phyloP scores from a whole-genome alignment of 2,113 vertebrate genomes.

The Phodopus roborovskii region DNA sequence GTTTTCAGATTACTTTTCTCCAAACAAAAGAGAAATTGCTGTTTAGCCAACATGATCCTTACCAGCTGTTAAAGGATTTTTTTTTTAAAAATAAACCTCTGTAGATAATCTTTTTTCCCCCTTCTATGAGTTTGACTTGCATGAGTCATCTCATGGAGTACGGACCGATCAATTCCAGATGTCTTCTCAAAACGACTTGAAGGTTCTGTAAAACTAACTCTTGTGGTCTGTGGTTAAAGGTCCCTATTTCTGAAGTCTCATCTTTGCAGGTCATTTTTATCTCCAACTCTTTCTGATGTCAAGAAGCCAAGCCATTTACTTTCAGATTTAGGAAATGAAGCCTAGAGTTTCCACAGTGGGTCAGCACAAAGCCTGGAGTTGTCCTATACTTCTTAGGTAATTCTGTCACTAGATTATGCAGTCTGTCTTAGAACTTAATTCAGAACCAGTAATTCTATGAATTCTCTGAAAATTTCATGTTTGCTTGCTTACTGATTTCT shows the following conservation, averaged over 20 bases:
- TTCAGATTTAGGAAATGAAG: not conserved
- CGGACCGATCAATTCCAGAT: conserved; percentile 23
- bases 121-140: conserved; percentile 17
- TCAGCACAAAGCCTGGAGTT: not conserved
- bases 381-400: not conserved
- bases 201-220: conserved; percentile 6
- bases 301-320: conserved; percentile 17
- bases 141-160: conserved; percentile 14
- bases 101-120: not conserved
- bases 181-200: conserved; percentile 4
- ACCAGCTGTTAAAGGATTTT: not conserved
- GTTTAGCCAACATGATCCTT: conserved; percentile 31
- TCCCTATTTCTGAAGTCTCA: not conserved
- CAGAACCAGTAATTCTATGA: not conserved
- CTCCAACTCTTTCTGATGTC: not conserved
- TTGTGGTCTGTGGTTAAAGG: not conserved
- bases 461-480: not conserved
- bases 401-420: conserved; percentile 3
- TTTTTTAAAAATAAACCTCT: not conserved
- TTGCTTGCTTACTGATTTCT: not conserved
- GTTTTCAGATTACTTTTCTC: conserved; percentile 41
- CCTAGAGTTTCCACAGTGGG: not conserved
- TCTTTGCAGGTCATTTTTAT: not conserved
- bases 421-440: conserved; percentile 16
- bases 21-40: conserved; percentile 33